Base-by-base conservation (phyloP, 2,797 vertebrate genomes). In the Somateria mollissima region DNA sequence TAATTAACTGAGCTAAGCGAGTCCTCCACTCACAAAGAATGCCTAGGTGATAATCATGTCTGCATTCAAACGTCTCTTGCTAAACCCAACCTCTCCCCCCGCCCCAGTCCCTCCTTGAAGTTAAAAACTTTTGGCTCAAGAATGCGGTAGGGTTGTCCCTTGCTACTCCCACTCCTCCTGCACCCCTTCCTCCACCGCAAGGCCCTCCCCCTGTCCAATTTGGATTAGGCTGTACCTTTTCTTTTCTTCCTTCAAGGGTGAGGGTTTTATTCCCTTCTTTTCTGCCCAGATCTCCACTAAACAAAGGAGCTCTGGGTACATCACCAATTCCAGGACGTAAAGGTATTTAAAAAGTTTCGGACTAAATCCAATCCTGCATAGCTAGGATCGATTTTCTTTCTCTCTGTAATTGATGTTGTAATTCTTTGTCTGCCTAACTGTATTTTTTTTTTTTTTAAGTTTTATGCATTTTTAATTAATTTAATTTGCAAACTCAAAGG, bases 121-220 rank as follows among this genome's bases (percentile, higher is more conserved):
- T 88, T 62, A 75, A 36, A 78, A 81, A 72, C 78, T 96, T 96
- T 94, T 86, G 87, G 92, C 98, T 97, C 95, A 98, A 98, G 98
- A 98, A 98, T 98, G 98, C 97, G 74, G 95, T 71, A 94, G 98
- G 97, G 98, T 98, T 98, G 98, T 97, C 97, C 97, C 98, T 61
- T 94, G 95, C 96, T 97, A 95, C 92, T 89, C 87, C 97, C 97
- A 96, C 96, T 98, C 97, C 95, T 84, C 95, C 94, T 96, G 96
- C 97, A 96, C 94, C 96, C 95, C 94, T 94, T 94, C 89, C 93
- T 47, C 94, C 30, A 51, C 97, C 69, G 6, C 89, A 90, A 95
- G 95, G 95, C 92, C 98, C 98, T 98, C 98, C 98, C 98, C 98
- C 98, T 98, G 98, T 64, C 97, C 98, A 98, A 98, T 97, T 97